Base-by-base conservation (phyloP, 2,888 invertebrate genomes). In the Acronicta aceris region DNA sequence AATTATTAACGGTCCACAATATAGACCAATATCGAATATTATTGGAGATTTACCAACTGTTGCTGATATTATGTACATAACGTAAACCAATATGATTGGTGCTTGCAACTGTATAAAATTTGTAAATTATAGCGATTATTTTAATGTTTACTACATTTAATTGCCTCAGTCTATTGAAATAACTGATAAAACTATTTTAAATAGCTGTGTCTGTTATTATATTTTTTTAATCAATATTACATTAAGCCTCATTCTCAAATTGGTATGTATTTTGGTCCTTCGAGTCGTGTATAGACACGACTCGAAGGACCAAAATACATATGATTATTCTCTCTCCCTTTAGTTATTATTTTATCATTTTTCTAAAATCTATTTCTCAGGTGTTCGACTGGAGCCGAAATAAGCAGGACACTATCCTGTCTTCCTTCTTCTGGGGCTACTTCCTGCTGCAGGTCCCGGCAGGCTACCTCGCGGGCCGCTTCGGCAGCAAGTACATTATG, bases 361-460 rank as follows among this genome's bases (percentile, higher is more conserved):
- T 3, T 33, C 33, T 33, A 12, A 2, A 10, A 33, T 33, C 5
- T 6, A 9, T 1, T 60, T 65, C 38, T 27, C 86, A 96, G 96
- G 91, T 92, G 21, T 95, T 93, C 81, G 86, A 95, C 6, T 97
- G 97, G 97, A 87, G 92, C 52, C 89, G 95, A 16, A 83, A 90
- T 10, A 95, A 95, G 2, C 95, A 95, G 71, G 95, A 96, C 30
- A 87, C 96, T 50, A 95, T 97, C 10, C 89, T 97, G 5, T 97
- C 97, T 8, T 97, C 97, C 0, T 97, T 97, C 88, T 97, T 97
- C 90, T 97, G 97, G 97, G 97, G 97, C 15, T 98, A 98, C 87
- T 95, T 97, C 5, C 78, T 97, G 30, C 96, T 97, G 52, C 97
- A 98, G 88, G 89, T 98, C 15, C 97, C 97, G 0, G 96, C 96